Percentiles rank a stretch among this genome's conserved stretches.
Conservation (phyloP, 2,888 invertebrate genomes). For the Tricholauxania praeusta region DNA sequence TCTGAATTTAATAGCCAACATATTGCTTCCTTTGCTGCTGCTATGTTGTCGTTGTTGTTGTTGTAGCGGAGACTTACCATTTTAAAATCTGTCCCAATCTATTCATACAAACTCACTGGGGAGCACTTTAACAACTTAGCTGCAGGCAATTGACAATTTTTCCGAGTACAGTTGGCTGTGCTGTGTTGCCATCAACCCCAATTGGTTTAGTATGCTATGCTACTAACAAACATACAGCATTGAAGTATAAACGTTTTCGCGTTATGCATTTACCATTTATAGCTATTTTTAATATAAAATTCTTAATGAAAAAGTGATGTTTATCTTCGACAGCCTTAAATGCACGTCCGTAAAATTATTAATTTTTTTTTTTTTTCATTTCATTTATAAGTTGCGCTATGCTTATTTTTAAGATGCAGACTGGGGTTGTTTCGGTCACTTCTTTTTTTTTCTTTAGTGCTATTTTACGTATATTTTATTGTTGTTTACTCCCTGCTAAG, state of each 20-base stretch:
- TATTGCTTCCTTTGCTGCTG: too few species aligned
- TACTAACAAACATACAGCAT: too few species aligned
- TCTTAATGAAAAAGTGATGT: neutral
- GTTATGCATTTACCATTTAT: neutral
- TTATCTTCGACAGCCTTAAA: neutral
- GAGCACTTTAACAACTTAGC: slow-evolving; percentile 50
- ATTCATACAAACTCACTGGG: slow-evolving; percentile 49
- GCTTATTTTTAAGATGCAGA: neutral
- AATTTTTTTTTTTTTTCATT: neutral
- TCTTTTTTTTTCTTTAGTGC: neutral
- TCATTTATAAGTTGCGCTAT: neutral
- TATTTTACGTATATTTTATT: slow-evolving; percentile 30
- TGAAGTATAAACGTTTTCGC: neutral
- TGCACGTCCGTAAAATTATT: slow-evolving; percentile 17
- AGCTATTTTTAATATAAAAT: neutral
- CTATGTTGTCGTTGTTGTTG: too few species aligned
- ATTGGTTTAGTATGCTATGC: too few species aligned
- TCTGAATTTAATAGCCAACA: too few species aligned
- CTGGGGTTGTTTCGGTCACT: neutral
- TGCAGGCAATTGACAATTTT: slow-evolving; percentile 15
- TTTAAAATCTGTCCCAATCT: neutral
- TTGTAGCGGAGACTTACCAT: too few species aligned
- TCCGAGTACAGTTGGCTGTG: neutral
- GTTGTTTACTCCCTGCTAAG: neutral
- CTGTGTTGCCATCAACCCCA: slow-evolving; percentile 11